Conservation (phyloP, 1,140 invertebrate species). For the Neomicropteryx cornuta region DNA sequence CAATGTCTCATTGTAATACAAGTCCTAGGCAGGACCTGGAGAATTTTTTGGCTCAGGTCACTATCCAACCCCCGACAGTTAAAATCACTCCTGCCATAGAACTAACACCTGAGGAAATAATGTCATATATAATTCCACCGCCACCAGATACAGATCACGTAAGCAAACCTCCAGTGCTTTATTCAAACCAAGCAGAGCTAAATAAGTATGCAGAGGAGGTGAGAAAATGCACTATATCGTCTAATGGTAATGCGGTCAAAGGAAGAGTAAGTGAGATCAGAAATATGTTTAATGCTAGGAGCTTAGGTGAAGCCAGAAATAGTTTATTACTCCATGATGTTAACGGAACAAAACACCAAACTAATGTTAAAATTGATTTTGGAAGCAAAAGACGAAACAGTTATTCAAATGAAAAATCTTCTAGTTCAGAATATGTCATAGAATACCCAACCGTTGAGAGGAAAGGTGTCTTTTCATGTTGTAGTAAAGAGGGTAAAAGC, state of each 20-base stretch:
- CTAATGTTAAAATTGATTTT: conserved; percentile 29
- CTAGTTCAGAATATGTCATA: conserved; percentile 37
- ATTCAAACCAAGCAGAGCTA: conserved; percentile 31
- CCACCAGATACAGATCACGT: conserved; percentile 46
- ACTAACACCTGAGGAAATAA: conserved; percentile 64
- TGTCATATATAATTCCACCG: conserved; percentile 70
- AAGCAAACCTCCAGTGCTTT: no score
- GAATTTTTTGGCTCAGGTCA: conserved; percentile 70
- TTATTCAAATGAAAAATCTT: conserved; percentile 24
- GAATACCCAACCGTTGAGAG: conserved; percentile 55
- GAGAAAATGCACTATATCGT: conserved; percentile 14
- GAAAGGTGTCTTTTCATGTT: conserved; percentile 55
- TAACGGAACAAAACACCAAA: conserved; percentile 19
- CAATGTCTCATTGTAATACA: background rate
- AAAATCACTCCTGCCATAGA: conserved; percentile 57
- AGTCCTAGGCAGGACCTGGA: conserved; percentile 46
- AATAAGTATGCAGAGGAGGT: conserved; percentile 17
- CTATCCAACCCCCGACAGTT: conserved; percentile 64
- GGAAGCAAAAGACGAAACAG: conserved; percentile 37
- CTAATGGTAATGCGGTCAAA: conserved; percentile 34
- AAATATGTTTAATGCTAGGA: conserved; percentile 38
- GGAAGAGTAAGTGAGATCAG: conserved; percentile 40
- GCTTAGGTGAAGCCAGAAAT: conserved; percentile 36
- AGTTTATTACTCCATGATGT: conserved; percentile 38
- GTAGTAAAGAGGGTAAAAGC: conserved; percentile 43